Conservation (phyloP, 2,797 vertebrate genomes). For the Melanotaenia trifasciata region DNA sequence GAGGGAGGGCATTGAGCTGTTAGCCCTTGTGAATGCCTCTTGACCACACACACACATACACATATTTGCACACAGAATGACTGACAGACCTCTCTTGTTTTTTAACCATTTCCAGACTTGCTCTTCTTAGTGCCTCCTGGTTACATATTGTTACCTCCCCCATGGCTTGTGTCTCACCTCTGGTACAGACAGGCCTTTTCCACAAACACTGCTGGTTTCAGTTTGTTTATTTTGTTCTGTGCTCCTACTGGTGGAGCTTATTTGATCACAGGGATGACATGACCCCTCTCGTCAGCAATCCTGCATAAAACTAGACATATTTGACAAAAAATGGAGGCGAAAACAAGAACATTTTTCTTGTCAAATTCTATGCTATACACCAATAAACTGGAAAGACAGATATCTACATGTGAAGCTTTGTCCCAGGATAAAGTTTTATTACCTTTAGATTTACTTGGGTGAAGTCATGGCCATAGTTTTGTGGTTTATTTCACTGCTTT, state of each 20-base stretch:
- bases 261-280: conserved; percentile 45
- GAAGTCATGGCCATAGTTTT: not conserved
- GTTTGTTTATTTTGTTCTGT: conserved; percentile 55
- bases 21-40: conserved; percentile 20
- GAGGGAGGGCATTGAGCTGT: conserved; percentile 12
- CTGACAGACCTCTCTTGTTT: conserved; percentile 39
- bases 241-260: conserved; percentile 27
- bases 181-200: conserved; percentile 32
- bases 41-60: conserved; percentile 37
- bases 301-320: conserved; percentile 21
- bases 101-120: conserved; percentile 63
- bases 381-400: not conserved
- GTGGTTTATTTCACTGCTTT: conserved; percentile 9
- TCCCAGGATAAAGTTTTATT: not conserved
- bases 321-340: not conserved
- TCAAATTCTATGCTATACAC: not conserved
- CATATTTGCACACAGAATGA: conserved; percentile 41
- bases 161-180: conserved; percentile 43
- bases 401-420: not conserved
- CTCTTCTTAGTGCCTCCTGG: conserved; percentile 30
- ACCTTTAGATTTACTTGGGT: not conserved
- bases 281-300: conserved; percentile 2
- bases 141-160: conserved; percentile 32
- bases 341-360: not conserved
- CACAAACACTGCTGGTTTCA: conserved; percentile 43